Evolutionary conservation across 2,797 vertebrate genomes (phyloP), one percentile per base, ranked within the genome.

Genomic region (Rhinatrema bivittatum): DNA sequence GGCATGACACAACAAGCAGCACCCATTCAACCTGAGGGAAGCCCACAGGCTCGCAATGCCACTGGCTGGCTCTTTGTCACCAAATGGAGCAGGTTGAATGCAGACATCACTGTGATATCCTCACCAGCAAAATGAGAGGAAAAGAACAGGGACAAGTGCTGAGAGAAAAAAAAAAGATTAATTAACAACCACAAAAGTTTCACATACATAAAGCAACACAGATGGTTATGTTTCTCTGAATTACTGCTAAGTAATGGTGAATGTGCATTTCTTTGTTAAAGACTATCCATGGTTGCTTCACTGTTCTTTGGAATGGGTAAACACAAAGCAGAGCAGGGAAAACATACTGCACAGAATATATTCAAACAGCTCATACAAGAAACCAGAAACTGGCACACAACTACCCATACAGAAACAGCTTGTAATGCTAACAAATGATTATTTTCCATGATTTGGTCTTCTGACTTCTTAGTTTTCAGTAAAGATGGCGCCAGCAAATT

Each of bases 11-110:
- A 65, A 79, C 60, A 82, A 81, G 77, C 65, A 85, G 81, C 80
- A 80, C 76, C 79, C 81, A 76, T 81, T 84, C 72, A 84, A 98
- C 94, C 94, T 98, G 94, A 94, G 80, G 94, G 94, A 70, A 97
- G 93, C 70, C 91, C 90, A 85, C 94, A 97, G 82, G 94, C 79
- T 82, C 88, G 87, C 69, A 92, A 92, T 76, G 90, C 78, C 65
- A 90, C 91, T 73, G 94, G 93, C 85, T 94, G 91, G 87, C 86
- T 92, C 88, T 94, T 97, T 84, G 86, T 91, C 87, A 98, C 87
- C 88, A 98, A 89, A 81, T 95, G 94, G 79, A 98, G 94, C 68
- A 98, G 88, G 87, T 97, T 98, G 89, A 98, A 97, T 76, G 93
- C 94, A 76, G 94, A 98, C 94, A 98, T 97, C 88, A 82, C 85